Evolutionary conservation across 2,113 vertebrate genomes (phyloP), one percentile per base, ranked within the genome.

Genomic region (Lophotis ruficrista): DNA sequence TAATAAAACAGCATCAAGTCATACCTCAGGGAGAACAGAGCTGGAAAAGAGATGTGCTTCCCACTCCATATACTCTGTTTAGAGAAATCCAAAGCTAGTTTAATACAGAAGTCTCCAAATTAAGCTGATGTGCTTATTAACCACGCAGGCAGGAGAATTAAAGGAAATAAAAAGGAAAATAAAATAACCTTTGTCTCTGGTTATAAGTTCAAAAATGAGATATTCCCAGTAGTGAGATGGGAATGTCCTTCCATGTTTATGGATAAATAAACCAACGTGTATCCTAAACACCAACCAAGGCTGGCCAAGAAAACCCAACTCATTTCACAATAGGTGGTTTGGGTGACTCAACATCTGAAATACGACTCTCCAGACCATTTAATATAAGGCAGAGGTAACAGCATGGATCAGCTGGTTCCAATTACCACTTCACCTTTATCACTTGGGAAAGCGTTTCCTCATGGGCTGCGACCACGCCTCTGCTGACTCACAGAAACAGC

Each of bases 361-460:
- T 6, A 2, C n/a, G 68, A 4, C 7, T 28, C 45, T 28, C 23
- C 81, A 56, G 54, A 27, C 3, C 10, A 54, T 5, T 57, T 10
- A n/a, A 54, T 4, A 1, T 1, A 41, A 77, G 43, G 60, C 48
- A 87, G 47, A 80, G 54, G 37, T 4, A 25, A 70, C 25, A 50
- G 4, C 3, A 4, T 0, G 1, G 28, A 20, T 50, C 64, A 94
- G 64, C 82, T 64, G 78, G 30, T 33, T 83, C 68, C 35, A 66
- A 4, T 58, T 68, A 56, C 90, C 92, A 53, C 22, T 38, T 93
- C 90, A 90, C 85, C 87, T 94, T 88, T 60, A 88, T 71, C 87
- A 70, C 73, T 31, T 33, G 20, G 3, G 6, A 1, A 69, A 85
- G 38, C 3, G 33, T 58, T 81, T 89, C 91, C 54, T 35, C 8